A percentile compares a stretch with the other conserved stretches of the same genome.
phyloP scores from a whole-genome alignment of 2,888 invertebrate genomes.

The Eilema griseolum region DNA sequence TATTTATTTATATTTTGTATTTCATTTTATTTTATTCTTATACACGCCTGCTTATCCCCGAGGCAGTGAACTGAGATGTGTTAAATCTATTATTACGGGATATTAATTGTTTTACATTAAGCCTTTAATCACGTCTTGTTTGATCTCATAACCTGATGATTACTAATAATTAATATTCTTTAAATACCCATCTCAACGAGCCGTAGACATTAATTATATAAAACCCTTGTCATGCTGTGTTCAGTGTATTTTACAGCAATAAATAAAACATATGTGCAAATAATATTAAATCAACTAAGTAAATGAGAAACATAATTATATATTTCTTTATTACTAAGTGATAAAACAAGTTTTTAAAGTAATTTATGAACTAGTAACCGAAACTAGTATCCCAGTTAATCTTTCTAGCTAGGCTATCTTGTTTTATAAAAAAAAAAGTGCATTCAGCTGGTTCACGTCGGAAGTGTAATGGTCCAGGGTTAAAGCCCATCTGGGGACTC shows the following conservation, averaged over 20 bases:
- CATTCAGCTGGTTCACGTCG: no score
- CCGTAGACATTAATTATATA: background rate
- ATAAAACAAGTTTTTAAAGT: no score
- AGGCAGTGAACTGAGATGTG: background rate
- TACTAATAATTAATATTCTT: background rate
- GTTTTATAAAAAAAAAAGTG: no score
- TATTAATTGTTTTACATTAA: background rate
- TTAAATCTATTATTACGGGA: background rate
- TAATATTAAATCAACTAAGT: background rate
- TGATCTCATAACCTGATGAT: background rate
- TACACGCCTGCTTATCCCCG: background rate
- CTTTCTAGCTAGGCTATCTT: no score
- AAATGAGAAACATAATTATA: no score
- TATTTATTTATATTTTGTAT: no score
- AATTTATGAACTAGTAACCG: no score
- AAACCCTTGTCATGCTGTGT: background rate
- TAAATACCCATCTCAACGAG: constrained; percentile 4
- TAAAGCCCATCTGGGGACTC: no score
- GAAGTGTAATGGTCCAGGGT: no score
- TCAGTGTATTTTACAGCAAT: background rate
- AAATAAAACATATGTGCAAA: background rate
- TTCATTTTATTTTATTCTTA: no score
- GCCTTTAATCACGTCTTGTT: background rate
- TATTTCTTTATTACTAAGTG: no score
- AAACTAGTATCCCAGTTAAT: no score